Evolutionary conservation across 1,140 invertebrate species (phyloP), one percentile per base, ranked within the genome.

Genomic region (Mactra quadrangularis): DNA sequence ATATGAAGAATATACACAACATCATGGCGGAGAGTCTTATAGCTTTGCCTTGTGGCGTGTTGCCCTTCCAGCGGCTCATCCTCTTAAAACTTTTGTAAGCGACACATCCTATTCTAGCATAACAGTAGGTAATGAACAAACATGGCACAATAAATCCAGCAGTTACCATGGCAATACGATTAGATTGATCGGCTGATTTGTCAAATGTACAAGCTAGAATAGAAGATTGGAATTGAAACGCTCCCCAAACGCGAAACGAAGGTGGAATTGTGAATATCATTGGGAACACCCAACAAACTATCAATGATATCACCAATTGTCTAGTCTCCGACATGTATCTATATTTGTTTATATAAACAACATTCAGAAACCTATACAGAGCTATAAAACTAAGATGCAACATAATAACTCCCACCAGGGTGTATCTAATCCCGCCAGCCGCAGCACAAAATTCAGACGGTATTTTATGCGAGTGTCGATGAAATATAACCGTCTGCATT

Each of bases 181-280:
- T 89, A 13, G 88, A 88, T 59, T 90, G 88, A 71, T 87, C 87
- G 33, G 75, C 68, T 13, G 45, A 50, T 52, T 52, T 78, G 68
- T 85, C 85, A 81, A 90, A 91, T 0, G 90, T 91, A 77, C 90
- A 91, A 22, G 87, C 86, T 35, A 91, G 77, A 72, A 90, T 88
- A 13, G 83, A 78, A 6, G 86, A 66, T 25, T 89, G 86, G 57
- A 90, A 91, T 19, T 66, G 57, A 59, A 89, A 90, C 17, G 82
- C 75, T 2, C 89, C 90, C 90, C 90, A 91, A 27, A 86, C 47
- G 9, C 78, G 71, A n/a, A 88, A 31, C 13, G 89, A 45, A 9
- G 90, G 87, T 2, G 88, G 87, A 50, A 88, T 31, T n/a, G 84
- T 86, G 74, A 91, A 89, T 29, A 87, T 31, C 0, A 87, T 38